Base-by-base conservation (phyloP, 2,113 vertebrate genomes). In the Romanogobio albipinnatus region DNA sequence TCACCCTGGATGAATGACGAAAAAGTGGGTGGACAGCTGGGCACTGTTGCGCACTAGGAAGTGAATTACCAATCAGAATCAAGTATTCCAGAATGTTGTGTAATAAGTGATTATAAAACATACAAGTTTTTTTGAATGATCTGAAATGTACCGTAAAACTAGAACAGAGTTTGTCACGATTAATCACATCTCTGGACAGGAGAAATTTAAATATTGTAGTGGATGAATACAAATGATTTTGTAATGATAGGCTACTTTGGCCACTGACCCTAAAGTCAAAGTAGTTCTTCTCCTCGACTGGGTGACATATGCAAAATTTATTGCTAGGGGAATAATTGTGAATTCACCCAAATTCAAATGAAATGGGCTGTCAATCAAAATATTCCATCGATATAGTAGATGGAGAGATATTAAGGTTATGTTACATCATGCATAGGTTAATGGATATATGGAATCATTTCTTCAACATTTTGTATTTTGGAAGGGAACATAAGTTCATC, bases 251-350 rank as follows among this genome's bases (percentile, higher is more conserved):
- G n/a, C n/a, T n/a, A 36, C 56, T 81, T n/a, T 59, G 61, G 17
- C 71, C 73, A 49, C 56, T 77, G 85, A 83, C 80, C 80, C 33
- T 51, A 68, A 70, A 75, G 43, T 66, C 49, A 26, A 24, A 51
- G 59, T 17, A 45, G 83, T 58, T 8, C 5, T n/a, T 51, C 33
- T 74, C n/a, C 61, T 24, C 24, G 43, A 43, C 59, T 26, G 47
- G 59, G 58, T 74, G 33, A 75, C 56, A 61, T 47, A 77, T 70
- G 66, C 17, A 85, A 56, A 74, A 85, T 81, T 51, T 49, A 19
- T 36, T 73, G 33, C n/a, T 43, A 22, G 17, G 24, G 36, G 8
- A 49, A 85, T 29, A 64, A 49, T 70, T 45, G 62, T 73, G 43
- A 68, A 33, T 62, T 71, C 75, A 62, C 26, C 6, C 36, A 39